phyloP scores from a whole-genome alignment of 2,888 invertebrate species.

The Miltochrista miniata region DNA sequence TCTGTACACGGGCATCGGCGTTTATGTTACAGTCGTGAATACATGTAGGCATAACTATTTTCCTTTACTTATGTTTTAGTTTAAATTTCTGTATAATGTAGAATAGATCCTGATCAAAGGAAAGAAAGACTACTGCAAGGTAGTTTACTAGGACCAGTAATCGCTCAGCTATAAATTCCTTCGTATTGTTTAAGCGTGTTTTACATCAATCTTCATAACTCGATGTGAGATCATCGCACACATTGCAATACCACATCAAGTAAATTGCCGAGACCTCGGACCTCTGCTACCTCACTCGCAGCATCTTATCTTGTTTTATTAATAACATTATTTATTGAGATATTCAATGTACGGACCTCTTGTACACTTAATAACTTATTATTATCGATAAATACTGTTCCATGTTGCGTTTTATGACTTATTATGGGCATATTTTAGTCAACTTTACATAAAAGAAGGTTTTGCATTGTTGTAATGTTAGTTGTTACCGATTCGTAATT shows the following conservation, averaged over 20 bases:
- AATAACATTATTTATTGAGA: slow-evolving; percentile 16
- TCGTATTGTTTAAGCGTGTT: neutral
- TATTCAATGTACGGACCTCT: slow-evolving; percentile 5
- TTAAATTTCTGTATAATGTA: no score
- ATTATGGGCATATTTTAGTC: neutral
- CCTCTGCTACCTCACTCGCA: slow-evolving; percentile 18
- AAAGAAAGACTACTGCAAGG: no score
- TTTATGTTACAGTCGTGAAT: no score
- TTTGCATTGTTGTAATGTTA: no score
- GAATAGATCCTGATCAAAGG: no score
- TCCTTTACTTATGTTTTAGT: no score
- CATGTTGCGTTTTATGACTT: neutral
- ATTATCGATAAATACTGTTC: slow-evolving; percentile 2
- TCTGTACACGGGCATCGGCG: no score
- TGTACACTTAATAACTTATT: neutral
- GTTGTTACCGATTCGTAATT: neutral
- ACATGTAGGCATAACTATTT: no score
- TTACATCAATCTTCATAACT: slow-evolving; percentile 14
- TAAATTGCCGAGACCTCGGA: slow-evolving; percentile 21
- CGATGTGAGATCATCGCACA: slow-evolving; percentile 10
- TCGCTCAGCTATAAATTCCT: no score
- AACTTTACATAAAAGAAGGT: neutral
- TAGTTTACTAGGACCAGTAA: no score
- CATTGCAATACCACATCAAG: slow-evolving; percentile 9
- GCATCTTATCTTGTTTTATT: slow-evolving; percentile 25